Evolutionary conservation across 2,888 invertebrate species (phyloP).

Genomic region (Baccha elongata): DNA sequence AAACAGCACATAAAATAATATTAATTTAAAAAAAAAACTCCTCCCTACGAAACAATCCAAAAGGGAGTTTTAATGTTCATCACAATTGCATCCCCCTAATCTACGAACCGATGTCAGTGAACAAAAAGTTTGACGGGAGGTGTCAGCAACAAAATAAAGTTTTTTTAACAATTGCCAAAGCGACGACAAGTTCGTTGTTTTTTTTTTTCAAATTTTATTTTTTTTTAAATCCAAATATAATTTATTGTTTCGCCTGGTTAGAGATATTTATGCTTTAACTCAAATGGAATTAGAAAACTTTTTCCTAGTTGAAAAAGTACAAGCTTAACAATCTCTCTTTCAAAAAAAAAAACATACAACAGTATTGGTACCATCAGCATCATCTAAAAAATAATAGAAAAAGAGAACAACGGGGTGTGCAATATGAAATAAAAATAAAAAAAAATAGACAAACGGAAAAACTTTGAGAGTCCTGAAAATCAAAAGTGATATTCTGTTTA

Average conservation of each 20-base stretch:
- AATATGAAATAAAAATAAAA: neutral
- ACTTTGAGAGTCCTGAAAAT: constrained; percentile 34
- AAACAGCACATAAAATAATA: constrained; percentile 63
- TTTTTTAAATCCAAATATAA: constrained; percentile 50
- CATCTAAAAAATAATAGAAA: neutral
- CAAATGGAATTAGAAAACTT: constrained; percentile 69
- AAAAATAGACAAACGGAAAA: constrained; percentile 25
- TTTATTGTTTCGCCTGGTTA: constrained; percentile 68
- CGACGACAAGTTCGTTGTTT: constrained; percentile 49
- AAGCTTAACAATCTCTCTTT: neutral
- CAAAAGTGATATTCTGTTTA: constrained; percentile 50
- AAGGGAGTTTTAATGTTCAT: neutral
- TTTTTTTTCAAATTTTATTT: neutral
- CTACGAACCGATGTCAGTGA: neutral
- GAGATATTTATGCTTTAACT: constrained; percentile 62
- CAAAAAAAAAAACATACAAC: neutral
- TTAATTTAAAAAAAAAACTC: constrained; percentile 37
- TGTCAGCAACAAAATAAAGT: constrained; percentile 56
- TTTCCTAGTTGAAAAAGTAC: constrained; percentile 39
- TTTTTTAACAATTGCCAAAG: constrained; percentile 52
- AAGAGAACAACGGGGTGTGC: neutral
- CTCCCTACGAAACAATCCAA: neutral
- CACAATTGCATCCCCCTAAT: constrained; percentile 18
- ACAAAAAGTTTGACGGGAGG: constrained; percentile 41
- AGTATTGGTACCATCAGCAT: neutral